Evolutionary conservation across 2,113 vertebrate species (phyloP), one percentile per base, ranked within the genome.

Genomic region (Arothron firmamentum): DNA sequence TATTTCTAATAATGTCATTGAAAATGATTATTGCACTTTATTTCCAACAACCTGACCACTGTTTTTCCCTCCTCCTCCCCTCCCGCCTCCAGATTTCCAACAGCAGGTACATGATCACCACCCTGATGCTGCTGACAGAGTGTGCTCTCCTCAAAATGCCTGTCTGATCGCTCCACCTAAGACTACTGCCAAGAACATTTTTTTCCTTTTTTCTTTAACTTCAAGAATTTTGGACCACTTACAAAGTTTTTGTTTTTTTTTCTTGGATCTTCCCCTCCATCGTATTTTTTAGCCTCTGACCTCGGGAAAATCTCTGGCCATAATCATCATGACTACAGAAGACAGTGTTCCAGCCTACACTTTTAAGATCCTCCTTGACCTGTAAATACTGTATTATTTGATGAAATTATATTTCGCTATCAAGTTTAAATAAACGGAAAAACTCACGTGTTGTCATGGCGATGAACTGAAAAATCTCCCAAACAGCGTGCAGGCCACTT

Each of bases 111-210:
- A 78, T 97, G 74, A 81, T 76, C 41, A 89, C 89, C 59, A 88
- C 94, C 54, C 80, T 98, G 82, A 89, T 85, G 23, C 87, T 96
- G 20, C 90, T 98, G 75, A 97, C 95, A 1, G 96, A 98, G 85
- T 90, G 83, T 8, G 91, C 91, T 34, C 78, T 92, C 23, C 75
- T 87, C 18, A 91, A 86, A 75, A 90, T 90, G 85, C 89, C 89
- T 13, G 63, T 90, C 51, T 91, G 68, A 87, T 3, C 11, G 11
- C 18, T 25, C 17, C 3, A 12, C 23, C 3, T 17, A 49, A 12
- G 10, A 54, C 18, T 3, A 9, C 6, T 12, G 34, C 34, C 34
- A 38, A 38, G 34, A 38, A 60, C 46, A 7, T 42, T 56, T 43
- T 38, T 19, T 34, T 13, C 6, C 14, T 28, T 23, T 51, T 23